Evolutionary conservation across 2,888 invertebrate genomes (phyloP), one percentile per base, ranked within the genome.

Genomic region (Scaptodrosophila latifasciaeformis): DNA sequence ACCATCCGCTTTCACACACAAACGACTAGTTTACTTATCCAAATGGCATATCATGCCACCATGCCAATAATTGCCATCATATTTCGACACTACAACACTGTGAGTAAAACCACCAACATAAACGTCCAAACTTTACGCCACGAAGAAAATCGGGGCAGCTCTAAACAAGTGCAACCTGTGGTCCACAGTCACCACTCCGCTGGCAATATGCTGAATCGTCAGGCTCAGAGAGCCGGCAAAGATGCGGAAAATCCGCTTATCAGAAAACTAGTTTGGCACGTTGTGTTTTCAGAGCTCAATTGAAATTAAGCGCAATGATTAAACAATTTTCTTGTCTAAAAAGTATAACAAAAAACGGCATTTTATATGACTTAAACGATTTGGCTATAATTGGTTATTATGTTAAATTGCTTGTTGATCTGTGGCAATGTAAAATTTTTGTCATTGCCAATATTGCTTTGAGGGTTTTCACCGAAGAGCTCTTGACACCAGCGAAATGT

Each of bases 271-370:
- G 70, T 68, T 68, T 62, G 50, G n/a, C 31, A 43, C 52, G 49
- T 51, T 53, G 52, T 13, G 45, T 12, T 9, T 44, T 27, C 24
- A 59, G 47, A 49, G 59, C 24, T 43, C 49, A 65, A 65, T 60
- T 56, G 57, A 75, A 81, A 83, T 77, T 70, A 80, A 74, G 75
- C 64, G 65, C 68, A 59, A 78, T 75, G 69, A 81, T 78, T 80
- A 70, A 80, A 77, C 70, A 70, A 68, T 77, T 78, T 79, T 62
- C 53, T 50, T 54, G 27, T 54, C 31, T 5, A 21, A 10, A 15
- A 50, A n/a, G 35, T 29, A 19, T 44, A 50, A 56, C 47, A 34
- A 48, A 30, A 34, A 48, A 46, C 29, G 57, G 58, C 70, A 61
- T 45, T 75, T 70, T 61, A 57, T 68, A 54, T 49, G 76, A 62